phyloP scores from a whole-genome alignment of 2,113 vertebrate genomes.

The Axis porcinus region DNA sequence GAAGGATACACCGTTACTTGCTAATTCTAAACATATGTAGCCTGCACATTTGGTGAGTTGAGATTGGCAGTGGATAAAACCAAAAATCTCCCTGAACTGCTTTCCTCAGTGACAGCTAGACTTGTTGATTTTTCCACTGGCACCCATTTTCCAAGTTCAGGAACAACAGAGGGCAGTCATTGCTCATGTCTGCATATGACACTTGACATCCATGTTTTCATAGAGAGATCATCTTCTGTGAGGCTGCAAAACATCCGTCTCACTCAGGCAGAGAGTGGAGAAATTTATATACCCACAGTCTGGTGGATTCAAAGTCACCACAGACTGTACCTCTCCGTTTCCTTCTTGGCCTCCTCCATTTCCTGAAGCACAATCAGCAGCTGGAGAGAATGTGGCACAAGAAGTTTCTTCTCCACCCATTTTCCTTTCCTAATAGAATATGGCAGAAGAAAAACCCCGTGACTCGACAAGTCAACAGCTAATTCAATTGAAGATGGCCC shows the following conservation, averaged over 20 bases:
- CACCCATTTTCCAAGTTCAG: conserved; percentile 38
- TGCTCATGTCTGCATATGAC: conserved; percentile 31
- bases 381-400: conserved; percentile 29
- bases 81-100: not conserved
- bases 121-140: conserved; percentile 61
- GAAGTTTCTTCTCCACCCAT: not conserved
- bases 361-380: conserved; percentile 31
- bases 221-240: conserved; percentile 52
- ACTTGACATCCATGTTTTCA: conserved; percentile 47
- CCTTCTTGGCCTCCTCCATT: conserved; percentile 44
- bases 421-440: conserved; percentile 40
- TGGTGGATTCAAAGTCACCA: conserved; percentile 47
- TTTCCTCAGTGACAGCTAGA: conserved; percentile 41
- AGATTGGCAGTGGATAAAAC: conserved; percentile 53
- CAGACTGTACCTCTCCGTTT: conserved; percentile 46
- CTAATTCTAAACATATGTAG: conserved; percentile 70
- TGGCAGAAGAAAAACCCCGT: not conserved
- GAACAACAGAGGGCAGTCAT: conserved; percentile 67
- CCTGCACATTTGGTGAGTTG: conserved; percentile 33
- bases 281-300: conserved; percentile 46
- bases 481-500: not conserved
- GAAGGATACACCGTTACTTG: conserved; percentile 43
- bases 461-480: not conserved
- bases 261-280: conserved; percentile 14
- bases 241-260: conserved; percentile 59